Evolutionary conservation across 2,113 vertebrate genomes (phyloP).

Genomic region (Chaetorhynchus papuensis): DNA sequence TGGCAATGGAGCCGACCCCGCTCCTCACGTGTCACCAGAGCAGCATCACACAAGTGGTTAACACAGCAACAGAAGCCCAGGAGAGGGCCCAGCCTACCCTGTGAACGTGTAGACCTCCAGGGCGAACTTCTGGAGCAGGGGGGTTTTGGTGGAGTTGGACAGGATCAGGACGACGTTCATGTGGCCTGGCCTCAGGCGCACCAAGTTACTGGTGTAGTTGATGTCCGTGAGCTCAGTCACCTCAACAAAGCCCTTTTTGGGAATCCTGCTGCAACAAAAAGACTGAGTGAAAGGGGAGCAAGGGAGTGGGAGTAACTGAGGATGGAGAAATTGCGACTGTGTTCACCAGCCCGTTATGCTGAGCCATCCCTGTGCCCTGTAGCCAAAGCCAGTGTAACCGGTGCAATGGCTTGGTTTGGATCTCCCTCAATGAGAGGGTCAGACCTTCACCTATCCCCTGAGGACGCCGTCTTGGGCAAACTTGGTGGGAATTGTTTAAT

Average conservation of each 20-base stretch:
- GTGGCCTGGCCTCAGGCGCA: conserved; percentile 90
- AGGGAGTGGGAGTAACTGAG: rapidly evolving
- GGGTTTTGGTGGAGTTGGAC: conserved; percentile 87
- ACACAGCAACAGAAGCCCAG: rapidly evolving
- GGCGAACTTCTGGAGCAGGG: conserved; percentile 93
- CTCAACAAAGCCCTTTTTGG: conserved; percentile 93
- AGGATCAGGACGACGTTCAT: conserved; percentile 96
- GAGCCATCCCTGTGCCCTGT: not conserved
- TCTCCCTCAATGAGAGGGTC: not conserved
- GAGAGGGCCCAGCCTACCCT: conserved; percentile 71
- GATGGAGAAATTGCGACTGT: rapidly evolving
- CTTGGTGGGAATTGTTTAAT: not conserved
- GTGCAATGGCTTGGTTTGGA: not conserved
- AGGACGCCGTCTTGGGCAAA: not conserved
- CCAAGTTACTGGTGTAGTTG: conserved; percentile 93
- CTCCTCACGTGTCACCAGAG: not conserved
- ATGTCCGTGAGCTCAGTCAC: conserved; percentile 94
- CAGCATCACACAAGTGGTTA: not conserved
- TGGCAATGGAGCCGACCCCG: rapidly evolving
- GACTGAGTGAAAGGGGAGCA: not conserved
- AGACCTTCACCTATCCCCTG: not conserved
- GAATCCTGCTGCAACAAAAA: conserved; percentile 72
- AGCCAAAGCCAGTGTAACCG: not conserved
- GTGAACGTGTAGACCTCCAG: conserved; percentile 95
- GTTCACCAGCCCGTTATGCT: rapidly evolving